A percentile compares a stretch with the other conserved stretches of the same genome.
Evolutionary conservation across 2,797 vertebrate genomes (phyloP).

Genomic region (Leuciscus waleckii): DNA sequence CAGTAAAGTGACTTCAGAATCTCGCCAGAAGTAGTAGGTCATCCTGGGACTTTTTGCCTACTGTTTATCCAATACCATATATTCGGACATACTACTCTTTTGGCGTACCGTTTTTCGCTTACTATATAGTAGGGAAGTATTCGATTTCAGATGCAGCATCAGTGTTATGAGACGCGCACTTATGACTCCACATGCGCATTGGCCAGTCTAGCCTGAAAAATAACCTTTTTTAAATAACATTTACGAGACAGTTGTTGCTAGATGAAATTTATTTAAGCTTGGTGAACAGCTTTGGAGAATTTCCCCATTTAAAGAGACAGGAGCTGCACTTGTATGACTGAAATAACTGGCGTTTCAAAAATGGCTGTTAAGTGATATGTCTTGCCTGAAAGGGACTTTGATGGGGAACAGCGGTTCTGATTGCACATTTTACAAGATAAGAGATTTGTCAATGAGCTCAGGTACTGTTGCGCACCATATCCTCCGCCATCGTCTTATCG

Average conservation of each 20-base stretch:
- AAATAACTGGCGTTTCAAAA: too few species aligned
- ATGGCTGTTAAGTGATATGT: too few species aligned
- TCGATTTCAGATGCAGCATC: background rate
- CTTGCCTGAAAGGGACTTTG: too few species aligned
- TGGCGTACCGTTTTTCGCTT: background rate
- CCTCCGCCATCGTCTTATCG: too few species aligned
- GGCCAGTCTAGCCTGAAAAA: background rate
- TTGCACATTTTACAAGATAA: too few species aligned
- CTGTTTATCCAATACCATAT: background rate
- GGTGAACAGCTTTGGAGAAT: too few species aligned
- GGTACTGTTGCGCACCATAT: too few species aligned
- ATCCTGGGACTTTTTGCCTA: background rate
- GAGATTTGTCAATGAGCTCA: too few species aligned
- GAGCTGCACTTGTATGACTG: too few species aligned
- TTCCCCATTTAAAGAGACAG: too few species aligned
- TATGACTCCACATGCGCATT: background rate
- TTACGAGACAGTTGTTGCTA: background rate
- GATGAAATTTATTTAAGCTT: background rate
- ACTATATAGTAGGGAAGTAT: background rate
- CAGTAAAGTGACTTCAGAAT: background rate
- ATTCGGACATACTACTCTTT: background rate
- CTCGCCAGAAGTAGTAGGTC: background rate
- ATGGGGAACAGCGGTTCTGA: too few species aligned
- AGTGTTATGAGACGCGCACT: background rate
- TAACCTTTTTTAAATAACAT: too few species aligned